Conservation (phyloP, 2,797 vertebrate genomes). For the Lacerta bilineata region DNA sequence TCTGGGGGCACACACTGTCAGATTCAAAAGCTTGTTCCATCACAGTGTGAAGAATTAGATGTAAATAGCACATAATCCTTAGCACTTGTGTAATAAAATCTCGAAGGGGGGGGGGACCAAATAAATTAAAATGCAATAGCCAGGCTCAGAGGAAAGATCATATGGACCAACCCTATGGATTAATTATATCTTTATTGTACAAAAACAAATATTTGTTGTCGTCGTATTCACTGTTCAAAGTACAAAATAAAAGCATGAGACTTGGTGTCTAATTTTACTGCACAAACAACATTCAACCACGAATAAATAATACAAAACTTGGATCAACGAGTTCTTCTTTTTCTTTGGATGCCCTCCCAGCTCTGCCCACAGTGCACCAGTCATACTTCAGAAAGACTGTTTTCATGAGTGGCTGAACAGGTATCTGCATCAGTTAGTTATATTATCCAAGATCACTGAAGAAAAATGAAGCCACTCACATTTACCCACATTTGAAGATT, state of each 20-base stretch:
- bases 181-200: slow-evolving; percentile 55
- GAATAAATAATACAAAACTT: slow-evolving; percentile 74
- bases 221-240: slow-evolving; percentile 64
- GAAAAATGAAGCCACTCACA: too few species aligned
- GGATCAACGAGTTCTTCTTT: slow-evolving; percentile 31
- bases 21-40: slow-evolving; percentile 40
- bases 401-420: background rate
- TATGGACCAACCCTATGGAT: slow-evolving; percentile 46
- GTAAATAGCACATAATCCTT: slow-evolving; percentile 29
- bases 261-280: slow-evolving; percentile 56
- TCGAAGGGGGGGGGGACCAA: slow-evolving; percentile 32
- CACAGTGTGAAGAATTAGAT: slow-evolving; percentile 49
- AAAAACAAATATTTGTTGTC: slow-evolving; percentile 45
- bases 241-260: slow-evolving; percentile 76
- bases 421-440: background rate
- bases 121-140: slow-evolving; percentile 45
- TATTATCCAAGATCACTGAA: background rate
- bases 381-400: background rate
- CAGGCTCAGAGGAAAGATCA: slow-evolving; percentile 62
- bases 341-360: slow-evolving; percentile 31
- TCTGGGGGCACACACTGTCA: slow-evolving; percentile 22
- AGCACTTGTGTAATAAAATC: slow-evolving; percentile 16
- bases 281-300: slow-evolving; percentile 57
- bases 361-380: background rate
- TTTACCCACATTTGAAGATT: background rate